These are phyloP conservation scores for Machaerirhynchus nigripectus DNA, from an alignment of 2,113 vertebrate species.

Conservation along the genomic window DNA sequence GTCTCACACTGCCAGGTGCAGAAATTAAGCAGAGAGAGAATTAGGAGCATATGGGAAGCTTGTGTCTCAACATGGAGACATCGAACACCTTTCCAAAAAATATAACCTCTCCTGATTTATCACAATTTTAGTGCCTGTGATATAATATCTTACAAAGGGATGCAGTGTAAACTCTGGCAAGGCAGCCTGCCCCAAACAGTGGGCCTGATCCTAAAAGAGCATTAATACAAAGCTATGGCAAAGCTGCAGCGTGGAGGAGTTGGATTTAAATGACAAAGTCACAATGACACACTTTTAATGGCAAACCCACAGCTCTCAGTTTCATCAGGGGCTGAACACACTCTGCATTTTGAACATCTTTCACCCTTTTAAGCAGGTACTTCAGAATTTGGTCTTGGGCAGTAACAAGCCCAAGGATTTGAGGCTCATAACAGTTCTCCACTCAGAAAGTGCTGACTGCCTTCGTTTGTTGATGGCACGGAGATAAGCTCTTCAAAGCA, in stretches of 20 bases:
- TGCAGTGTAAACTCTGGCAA: neutral
- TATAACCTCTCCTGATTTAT: neutral
- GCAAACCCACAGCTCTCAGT: neutral
- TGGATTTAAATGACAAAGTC: neutral
- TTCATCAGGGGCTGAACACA: neutral
- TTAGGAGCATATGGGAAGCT: neutral
- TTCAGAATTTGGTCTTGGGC: neutral
- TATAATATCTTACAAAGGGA: neutral
- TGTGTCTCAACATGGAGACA: neutral
- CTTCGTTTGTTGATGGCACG: accelerated
- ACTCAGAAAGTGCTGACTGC: neutral
- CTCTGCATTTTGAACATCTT: neutral
- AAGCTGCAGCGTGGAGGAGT: neutral
- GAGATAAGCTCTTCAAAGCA: neutral
- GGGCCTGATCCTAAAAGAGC: neutral
- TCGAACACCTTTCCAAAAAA: neutral
- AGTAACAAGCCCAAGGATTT: neutral
- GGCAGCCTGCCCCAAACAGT: neutral
- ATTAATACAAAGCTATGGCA: neutral
- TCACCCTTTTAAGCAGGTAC: neutral
- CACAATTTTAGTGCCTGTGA: neutral
- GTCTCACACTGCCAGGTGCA: neutral
- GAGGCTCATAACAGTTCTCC: neutral
- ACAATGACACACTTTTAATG: neutral
- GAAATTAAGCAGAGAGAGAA: neutral